These are phyloP conservation scores for Myotis myotis DNA, from an alignment of 2,797 vertebrate species.

Conservation along the genomic window DNA sequence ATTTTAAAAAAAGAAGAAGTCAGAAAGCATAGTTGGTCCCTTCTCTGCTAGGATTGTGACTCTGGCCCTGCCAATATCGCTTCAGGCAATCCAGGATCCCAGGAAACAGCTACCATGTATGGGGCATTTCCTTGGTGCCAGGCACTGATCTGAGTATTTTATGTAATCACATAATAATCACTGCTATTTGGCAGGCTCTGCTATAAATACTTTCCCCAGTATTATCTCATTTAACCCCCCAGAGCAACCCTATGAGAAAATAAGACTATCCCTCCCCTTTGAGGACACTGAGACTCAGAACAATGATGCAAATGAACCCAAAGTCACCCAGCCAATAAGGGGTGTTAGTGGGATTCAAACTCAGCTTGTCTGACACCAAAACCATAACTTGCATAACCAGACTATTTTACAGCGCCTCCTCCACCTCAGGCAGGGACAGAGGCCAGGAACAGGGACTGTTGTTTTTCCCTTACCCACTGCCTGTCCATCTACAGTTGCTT, in stretches of 20 bases:
- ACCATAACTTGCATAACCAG: not conserved
- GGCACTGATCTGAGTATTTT: not conserved
- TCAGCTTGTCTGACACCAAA: not conserved
- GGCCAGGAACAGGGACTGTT: slow-evolving; percentile 45
- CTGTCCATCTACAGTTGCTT: slow-evolving; percentile 65
- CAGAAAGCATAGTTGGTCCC: not conserved
- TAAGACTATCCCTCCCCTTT: not conserved
- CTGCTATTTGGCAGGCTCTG: not conserved
- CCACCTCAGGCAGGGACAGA: not conserved
- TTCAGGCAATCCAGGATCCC: not conserved
- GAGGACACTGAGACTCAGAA: not conserved
- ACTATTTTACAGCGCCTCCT: not conserved
- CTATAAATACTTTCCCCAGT: not conserved
- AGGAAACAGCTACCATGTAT: not conserved
- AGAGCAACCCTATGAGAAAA: not conserved
- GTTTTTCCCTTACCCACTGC: slow-evolving; percentile 56
- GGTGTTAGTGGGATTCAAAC: not conserved
- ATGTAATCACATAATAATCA: not conserved
- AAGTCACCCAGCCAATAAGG: not conserved
- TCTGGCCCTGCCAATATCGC: not conserved
- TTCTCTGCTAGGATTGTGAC: not conserved
- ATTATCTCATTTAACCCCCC: not conserved
- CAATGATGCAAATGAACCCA: not conserved
- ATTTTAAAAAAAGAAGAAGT: not conserved
- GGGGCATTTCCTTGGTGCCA: not conserved